phyloP scores from a whole-genome alignment of 1,140 invertebrate genomes.

The Acromyrmex echinatior region DNA sequence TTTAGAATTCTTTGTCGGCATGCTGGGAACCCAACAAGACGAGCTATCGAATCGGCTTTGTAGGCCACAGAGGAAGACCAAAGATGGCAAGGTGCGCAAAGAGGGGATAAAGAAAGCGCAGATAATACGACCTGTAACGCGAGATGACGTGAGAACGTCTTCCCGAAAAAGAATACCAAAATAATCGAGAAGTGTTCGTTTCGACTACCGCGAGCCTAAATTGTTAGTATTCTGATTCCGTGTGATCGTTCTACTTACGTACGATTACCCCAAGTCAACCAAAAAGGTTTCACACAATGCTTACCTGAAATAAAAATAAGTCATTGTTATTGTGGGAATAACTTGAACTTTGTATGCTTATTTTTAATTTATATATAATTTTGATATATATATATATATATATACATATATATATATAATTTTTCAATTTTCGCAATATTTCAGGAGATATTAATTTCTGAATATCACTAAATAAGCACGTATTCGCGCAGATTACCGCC shows the following conservation, averaged over 20 bases:
- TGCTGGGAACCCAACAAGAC: constrained; percentile 52
- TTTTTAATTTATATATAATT: not conserved
- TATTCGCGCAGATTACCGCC: too few species aligned
- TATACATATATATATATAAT: too few species aligned
- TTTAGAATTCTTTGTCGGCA: constrained; percentile 74
- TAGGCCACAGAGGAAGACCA: constrained; percentile 33
- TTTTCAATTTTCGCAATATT: too few species aligned
- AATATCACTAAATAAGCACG: too few species aligned
- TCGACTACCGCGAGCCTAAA: not conserved
- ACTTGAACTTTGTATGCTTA: not conserved
- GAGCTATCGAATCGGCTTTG: constrained; percentile 40
- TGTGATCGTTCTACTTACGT: not conserved
- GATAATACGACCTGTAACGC: constrained; percentile 65
- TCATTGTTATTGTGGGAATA: not conserved
- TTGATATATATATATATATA: not conserved
- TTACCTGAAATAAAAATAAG: constrained; percentile 68
- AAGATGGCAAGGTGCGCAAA: constrained; percentile 26
- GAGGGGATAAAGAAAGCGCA: constrained; percentile 57
- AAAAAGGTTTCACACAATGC: constrained; percentile 16
- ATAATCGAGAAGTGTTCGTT: constrained; percentile 43
- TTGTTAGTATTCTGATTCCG: not conserved
- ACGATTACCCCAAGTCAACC: not conserved
- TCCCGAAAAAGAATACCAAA: constrained; percentile 45
- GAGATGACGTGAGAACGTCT: constrained; percentile 72
- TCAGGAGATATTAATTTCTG: too few species aligned